Evolutionary conservation across 2,113 vertebrate species (phyloP), one percentile per base, ranked within the genome.

Genomic region (Stictonetta naevosa): DNA sequence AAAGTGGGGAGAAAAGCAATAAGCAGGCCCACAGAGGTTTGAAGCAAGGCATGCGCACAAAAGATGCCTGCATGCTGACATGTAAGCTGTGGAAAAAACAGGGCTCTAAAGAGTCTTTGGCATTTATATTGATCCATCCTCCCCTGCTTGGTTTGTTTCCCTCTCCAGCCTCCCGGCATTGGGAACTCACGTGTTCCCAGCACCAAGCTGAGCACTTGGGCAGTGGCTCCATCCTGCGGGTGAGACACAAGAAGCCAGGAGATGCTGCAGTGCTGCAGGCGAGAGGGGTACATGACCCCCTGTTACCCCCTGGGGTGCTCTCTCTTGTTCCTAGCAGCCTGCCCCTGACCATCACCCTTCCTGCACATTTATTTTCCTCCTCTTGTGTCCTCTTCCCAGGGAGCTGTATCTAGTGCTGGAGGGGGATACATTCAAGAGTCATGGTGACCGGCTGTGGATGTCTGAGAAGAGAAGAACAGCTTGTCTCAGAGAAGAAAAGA

Each of bases 81-180:
- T 63, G 6, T 60, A 48, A 90, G 7, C 9, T 1, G 0, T 6
- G 7, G 8, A 50, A 11, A 8, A 85, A 73, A n/a, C 8, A 53
- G 6, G 5, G 2, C 26, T 90, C 84, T 52, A 60, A 52, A 81
- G 59, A 58, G 2, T 1, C 6, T 69, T 83, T 86, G 44, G 4
- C 28, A n/a, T 48, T 79, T 82, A 46, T 82, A 36, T 19, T 31
- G 22, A 2, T 40, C 42, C 4, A 0, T 34, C 38, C 56, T 63
- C 13, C 33, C 4, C 11, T 52, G 83, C 46, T 59, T 17, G 3
- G 2, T 55, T 80, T 78, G 33, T 40, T 67, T 58, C 40, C n/a
- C 21, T 11, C 12, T 63, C 15, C 60, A 81, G 55, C 10, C 31
- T 66, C n/a, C 33, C 0, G 0, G 21, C 28, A 48, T 28, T 42